phyloP scores from a whole-genome alignment of 2,797 vertebrate species.

The Limnodromus scolopaceus region DNA sequence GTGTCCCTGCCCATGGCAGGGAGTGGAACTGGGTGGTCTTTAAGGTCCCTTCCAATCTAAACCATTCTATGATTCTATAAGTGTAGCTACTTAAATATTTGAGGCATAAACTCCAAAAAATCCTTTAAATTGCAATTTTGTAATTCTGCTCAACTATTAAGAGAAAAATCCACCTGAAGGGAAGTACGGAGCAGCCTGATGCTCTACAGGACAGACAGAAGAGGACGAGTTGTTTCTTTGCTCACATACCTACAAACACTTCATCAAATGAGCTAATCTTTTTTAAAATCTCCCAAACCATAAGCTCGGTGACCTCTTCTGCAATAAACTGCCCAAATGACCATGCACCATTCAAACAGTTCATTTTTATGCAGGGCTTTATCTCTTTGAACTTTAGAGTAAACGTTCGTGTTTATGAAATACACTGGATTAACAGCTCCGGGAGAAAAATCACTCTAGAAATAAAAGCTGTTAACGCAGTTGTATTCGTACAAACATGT shows the following conservation, averaged over 20 bases:
- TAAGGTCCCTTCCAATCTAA: too few species aligned
- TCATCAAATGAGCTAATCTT: background rate
- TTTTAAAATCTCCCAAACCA: background rate
- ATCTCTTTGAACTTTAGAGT: constrained; percentile 3
- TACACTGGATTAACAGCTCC: background rate
- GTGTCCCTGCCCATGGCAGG: too few species aligned
- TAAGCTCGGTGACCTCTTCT: background rate
- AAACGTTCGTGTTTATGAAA: background rate
- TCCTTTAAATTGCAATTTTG: background rate
- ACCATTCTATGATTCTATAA: background rate
- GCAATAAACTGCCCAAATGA: background rate
- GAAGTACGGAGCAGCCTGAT: background rate
- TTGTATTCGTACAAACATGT: background rate
- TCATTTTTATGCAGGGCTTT: background rate
- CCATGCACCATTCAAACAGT: background rate
- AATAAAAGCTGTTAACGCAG: background rate
- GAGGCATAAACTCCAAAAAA: background rate
- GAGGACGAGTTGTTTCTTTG: background rate
- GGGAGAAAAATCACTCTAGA: background rate
- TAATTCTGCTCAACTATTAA: background rate
- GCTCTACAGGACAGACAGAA: background rate
- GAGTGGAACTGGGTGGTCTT: too few species aligned
- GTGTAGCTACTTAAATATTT: background rate
- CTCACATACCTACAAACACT: background rate
- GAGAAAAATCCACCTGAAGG: background rate